Percentiles rank a stretch among this genome's conserved stretches.
Conservation (phyloP, 2,888 invertebrate species). For the Linyphia triangularis region DNA sequence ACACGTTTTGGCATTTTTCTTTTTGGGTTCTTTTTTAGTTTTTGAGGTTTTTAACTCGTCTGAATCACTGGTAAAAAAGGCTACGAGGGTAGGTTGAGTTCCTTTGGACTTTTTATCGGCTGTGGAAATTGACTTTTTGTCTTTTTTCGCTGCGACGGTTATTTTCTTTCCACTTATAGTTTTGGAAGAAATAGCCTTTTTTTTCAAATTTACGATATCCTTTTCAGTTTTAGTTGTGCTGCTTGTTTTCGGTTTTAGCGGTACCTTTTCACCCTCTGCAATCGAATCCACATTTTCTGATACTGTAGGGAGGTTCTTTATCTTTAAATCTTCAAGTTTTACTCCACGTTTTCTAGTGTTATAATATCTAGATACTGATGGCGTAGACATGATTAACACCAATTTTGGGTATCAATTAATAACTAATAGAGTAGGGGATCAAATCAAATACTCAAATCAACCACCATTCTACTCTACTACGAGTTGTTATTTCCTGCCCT, state of each 20-base stretch:
- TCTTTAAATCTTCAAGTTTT: neutral
- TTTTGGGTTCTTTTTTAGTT: neutral
- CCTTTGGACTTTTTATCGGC: neutral
- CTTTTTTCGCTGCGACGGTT: neutral
- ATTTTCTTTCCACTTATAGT: neutral
- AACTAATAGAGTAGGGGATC: too few species aligned
- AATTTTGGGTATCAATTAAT: too few species aligned
- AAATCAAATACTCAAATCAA: too few species aligned
- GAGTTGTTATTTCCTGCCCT: too few species aligned
- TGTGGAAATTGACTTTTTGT: neutral
- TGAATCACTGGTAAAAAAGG: neutral
- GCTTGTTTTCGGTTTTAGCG: neutral
- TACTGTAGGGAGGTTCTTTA: neutral
- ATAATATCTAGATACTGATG: slow-evolving; percentile 32
- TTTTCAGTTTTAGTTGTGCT: neutral
- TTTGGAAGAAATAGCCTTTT: neutral
- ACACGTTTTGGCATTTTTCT: neutral
- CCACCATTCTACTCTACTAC: too few species aligned
- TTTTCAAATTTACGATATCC: neutral
- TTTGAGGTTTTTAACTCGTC: neutral
- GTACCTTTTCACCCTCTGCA: neutral
- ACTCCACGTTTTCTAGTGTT: slow-evolving; percentile 15
- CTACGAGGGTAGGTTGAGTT: neutral
- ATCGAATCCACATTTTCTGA: neutral
- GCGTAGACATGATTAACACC: slow-evolving; percentile 13